Conservation (phyloP, 2,888 invertebrate species). For the Proisotoma minuta region DNA sequence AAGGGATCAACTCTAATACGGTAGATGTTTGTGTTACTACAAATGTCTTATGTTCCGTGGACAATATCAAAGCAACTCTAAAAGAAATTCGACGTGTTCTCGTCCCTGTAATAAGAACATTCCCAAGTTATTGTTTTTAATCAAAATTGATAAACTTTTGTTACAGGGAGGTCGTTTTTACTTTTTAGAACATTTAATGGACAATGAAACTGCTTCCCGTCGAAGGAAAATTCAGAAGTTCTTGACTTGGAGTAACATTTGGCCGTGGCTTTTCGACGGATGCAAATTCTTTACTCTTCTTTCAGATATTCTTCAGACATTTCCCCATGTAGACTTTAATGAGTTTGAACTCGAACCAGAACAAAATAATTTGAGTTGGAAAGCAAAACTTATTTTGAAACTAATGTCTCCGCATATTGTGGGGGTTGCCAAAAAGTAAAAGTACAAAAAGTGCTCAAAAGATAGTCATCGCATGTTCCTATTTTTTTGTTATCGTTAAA, state of each 20-base stretch:
- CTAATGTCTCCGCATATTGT: conserved; percentile 42
- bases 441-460: not conserved
- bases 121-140: not conserved
- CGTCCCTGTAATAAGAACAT: conserved; percentile 45
- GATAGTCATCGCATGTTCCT: too few relatives aligned
- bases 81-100: conserved; percentile 48
- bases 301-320: conserved; percentile 40
- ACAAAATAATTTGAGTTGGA: conserved; percentile 13
- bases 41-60: conserved; percentile 48
- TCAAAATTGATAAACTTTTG: not conserved
- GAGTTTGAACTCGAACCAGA: conserved; percentile 39
- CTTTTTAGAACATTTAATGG: conserved; percentile 48
- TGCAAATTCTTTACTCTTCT: conserved; percentile 47
- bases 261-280: conserved; percentile 48
- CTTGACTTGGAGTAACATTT: conserved; percentile 41
- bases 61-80: conserved; percentile 42
- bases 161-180: conserved; percentile 48
- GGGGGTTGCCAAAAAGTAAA: conserved; percentile 35
- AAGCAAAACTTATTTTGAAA: conserved; percentile 23
- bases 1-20: conserved; percentile 43
- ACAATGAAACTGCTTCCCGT: conserved; percentile 35
- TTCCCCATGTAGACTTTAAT: conserved; percentile 42
- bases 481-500: too few relatives aligned
- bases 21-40: conserved; percentile 49
- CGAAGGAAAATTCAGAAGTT: conserved; percentile 43